phyloP scores from a whole-genome alignment of 2,797 vertebrate genomes.

The Alfaro cultratus region DNA sequence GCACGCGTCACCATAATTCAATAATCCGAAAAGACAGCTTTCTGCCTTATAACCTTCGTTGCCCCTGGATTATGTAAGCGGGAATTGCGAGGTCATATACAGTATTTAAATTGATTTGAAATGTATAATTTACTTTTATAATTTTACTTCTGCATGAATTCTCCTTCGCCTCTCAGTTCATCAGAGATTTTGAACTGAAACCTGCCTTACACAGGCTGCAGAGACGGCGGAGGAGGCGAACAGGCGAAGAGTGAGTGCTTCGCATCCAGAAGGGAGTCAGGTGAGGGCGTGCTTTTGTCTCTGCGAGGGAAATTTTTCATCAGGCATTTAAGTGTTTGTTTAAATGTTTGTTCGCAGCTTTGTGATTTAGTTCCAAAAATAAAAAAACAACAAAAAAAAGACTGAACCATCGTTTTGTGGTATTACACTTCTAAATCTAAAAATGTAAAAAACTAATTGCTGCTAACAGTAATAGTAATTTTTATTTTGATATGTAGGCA shows the following conservation, averaged over 20 bases:
- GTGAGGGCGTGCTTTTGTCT: background rate
- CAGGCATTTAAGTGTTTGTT: background rate
- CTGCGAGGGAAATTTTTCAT: background rate
- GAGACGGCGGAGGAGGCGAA: background rate
- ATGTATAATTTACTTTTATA: background rate
- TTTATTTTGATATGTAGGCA: background rate
- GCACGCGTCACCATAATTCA: background rate
- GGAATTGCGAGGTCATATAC: background rate
- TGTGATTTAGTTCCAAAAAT: background rate
- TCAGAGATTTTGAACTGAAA: constrained; percentile 2
- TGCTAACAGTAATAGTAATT: background rate
- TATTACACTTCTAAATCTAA: background rate
- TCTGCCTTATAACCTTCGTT: background rate
- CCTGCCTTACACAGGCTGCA: background rate
- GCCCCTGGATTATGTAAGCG: background rate
- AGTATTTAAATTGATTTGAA: background rate
- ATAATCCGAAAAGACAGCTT: background rate
- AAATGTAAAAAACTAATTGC: background rate
- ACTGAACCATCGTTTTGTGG: background rate
- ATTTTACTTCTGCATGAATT: background rate
- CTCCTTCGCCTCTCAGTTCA: background rate
- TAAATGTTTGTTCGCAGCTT: background rate
- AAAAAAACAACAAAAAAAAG: too few relatives aligned
- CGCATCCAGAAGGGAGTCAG: background rate
- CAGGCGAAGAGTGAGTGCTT: background rate